Base-by-base conservation (phyloP, 2,888 invertebrate species). In the Imbricaverruca yamaguchii region DNA sequence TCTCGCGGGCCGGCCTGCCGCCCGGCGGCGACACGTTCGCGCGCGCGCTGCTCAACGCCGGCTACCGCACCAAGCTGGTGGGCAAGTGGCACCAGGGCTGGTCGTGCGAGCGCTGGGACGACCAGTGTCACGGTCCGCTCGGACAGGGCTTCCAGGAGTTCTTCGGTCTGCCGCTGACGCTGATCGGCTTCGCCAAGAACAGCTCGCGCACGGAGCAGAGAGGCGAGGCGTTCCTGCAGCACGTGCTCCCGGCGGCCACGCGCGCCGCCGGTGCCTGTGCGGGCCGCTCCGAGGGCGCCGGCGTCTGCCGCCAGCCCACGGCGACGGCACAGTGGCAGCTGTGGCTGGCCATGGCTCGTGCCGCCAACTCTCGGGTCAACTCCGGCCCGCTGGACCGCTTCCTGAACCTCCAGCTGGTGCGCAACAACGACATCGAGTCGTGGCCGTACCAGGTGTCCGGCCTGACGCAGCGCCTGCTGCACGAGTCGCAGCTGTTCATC, bases 81-180 rank as follows among this genome's bases (percentile, higher is more conserved):
- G 83, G 83, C 56, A 89, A 89, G 85, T 90, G 90, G 90, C 90
- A 90, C 84, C 84, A 89, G 80, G 90, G 89, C 12, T 81, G 86
- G 74, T 85, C 86, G 83, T 85, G 86, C 81, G 83, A 83, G n/a
- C 81, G 67, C 8, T 81, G 82, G 53, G 85, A 85, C 9, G 87
- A 87, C 83, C 84, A 84, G 80, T 85, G 85, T 65, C 86, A 86
- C 80, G 87, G 87, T 83, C 88, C 88, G 6, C 81, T 86, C 57
- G 86, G 85, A 15, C 87, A 88, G 80, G 88, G 88, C 23, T 88
- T 88, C 84, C 87, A 88, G 83, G 85, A 86, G 81, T 88, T 87
- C 84, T 88, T 87, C 83, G 88, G 88, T 39, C 39, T 39, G 39
- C 39, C 39, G 39, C 39, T 39, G 39, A 39, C 39, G 39, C 39